phyloP scores from a whole-genome alignment of 1,140 invertebrate genomes.

The Lycorma delicatula region DNA sequence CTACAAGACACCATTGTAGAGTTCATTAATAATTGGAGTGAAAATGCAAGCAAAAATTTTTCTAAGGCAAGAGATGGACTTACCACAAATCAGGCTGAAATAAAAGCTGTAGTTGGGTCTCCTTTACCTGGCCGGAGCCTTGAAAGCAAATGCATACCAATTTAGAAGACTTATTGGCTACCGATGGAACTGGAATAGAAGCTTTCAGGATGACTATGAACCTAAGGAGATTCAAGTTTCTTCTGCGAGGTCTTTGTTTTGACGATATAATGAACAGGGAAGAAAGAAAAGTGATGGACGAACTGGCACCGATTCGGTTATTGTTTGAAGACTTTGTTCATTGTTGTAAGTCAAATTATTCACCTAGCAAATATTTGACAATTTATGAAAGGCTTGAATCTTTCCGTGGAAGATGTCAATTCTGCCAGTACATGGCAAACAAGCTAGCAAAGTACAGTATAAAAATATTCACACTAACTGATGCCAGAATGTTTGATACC shows the following conservation, averaged over 20 bases:
- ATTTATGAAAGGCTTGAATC: constrained; percentile 32
- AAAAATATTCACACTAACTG: constrained; percentile 33
- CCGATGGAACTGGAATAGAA: constrained; percentile 24
- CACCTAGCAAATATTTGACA: constrained; percentile 14
- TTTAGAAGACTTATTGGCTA: constrained; percentile 31
- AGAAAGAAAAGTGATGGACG: constrained; percentile 28
- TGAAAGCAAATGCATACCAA: too few relatives aligned
- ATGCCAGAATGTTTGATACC: constrained; percentile 30
- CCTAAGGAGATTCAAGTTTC: constrained; percentile 27
- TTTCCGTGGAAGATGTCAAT: constrained; percentile 35
- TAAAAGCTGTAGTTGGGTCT: too few relatives aligned
- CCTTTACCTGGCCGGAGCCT: too few relatives aligned
- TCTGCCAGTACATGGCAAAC: constrained; percentile 34
- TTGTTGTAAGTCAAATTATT: constrained; percentile 28
- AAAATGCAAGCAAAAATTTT: too few relatives aligned
- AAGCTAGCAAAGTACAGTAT: constrained; percentile 39
- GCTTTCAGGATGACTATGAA: constrained; percentile 24
- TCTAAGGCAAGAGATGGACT: too few relatives aligned
- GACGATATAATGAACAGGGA: constrained; percentile 27
- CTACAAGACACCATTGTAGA: too few relatives aligned
- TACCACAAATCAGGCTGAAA: too few relatives aligned
- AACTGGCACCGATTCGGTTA: constrained; percentile 32
- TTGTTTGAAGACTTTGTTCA: constrained; percentile 33
- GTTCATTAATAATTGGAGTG: too few relatives aligned
- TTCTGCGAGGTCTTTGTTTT: constrained; percentile 31